A percentile compares a stretch with the other conserved stretches of the same genome.
These are phyloP conservation scores for Tipula helvola DNA, from an alignment of 2,888 invertebrate genomes.

Conservation along the genomic window DNA sequence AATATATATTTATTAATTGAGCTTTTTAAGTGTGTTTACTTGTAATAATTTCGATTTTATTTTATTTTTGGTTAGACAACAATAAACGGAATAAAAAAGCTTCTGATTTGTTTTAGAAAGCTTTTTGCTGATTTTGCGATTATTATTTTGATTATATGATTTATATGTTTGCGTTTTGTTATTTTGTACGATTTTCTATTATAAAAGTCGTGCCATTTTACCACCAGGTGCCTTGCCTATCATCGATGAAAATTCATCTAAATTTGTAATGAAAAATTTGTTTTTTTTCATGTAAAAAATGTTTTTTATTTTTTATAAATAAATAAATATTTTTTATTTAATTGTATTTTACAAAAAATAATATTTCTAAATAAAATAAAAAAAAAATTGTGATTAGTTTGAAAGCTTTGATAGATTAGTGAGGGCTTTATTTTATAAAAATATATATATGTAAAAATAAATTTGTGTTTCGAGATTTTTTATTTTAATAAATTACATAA, in stretches of 20 bases:
- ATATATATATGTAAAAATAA: background rate
- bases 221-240: slow-evolving; percentile 36
- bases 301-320: background rate
- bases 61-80: background rate
- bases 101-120: background rate
- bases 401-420: background rate
- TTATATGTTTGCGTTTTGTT: background rate
- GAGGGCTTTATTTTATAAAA: background rate
- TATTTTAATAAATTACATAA: background rate
- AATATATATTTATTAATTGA: background rate
- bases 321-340: no score
- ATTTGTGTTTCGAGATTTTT: background rate
- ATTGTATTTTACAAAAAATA: background rate
- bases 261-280: slow-evolving; percentile 17
- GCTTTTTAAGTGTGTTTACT: background rate
- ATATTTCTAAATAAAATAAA: background rate
- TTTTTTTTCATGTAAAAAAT: background rate
- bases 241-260: slow-evolving; percentile 37
- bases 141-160: background rate
- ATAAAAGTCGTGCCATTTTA: slow-evolving; percentile 37
- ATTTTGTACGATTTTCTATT: slow-evolving; percentile 15
- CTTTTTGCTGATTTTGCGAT: background rate
- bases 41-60: background rate
- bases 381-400: background rate
- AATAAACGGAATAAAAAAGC: background rate